These are phyloP conservation scores for Scyliorhinus canicula DNA, from an alignment of 2,797 vertebrate genomes.

Conservation along the genomic window DNA sequence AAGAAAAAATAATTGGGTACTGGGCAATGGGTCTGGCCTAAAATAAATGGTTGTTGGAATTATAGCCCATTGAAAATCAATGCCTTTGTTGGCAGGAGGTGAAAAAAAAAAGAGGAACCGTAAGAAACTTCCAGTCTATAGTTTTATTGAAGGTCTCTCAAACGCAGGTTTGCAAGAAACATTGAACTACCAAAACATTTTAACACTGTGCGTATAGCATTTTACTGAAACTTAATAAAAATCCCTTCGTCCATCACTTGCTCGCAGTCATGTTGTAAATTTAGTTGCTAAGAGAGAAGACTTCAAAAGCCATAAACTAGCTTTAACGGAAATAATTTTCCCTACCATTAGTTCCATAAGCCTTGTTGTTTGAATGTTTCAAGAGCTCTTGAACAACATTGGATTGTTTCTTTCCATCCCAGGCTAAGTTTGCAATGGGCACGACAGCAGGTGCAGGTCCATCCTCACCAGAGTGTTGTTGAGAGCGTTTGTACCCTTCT, in stretches of 20 bases:
- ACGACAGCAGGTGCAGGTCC: neutral
- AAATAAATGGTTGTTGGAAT: no score
- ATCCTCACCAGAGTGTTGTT: neutral
- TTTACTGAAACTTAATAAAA: neutral
- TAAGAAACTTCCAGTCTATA: neutral
- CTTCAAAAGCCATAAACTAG: neutral
- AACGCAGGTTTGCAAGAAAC: neutral
- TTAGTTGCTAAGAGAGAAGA: neutral
- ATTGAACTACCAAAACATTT: neutral
- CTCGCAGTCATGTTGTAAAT: neutral
- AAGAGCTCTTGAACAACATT: slow-evolving; percentile 74
- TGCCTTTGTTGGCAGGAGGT: neutral
- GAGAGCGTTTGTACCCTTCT: slow-evolving; percentile 51
- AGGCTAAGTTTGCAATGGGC: slow-evolving; percentile 35
- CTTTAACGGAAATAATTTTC: neutral
- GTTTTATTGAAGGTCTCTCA: no score
- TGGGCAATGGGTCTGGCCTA: neutral
- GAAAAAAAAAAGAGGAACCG: neutral
- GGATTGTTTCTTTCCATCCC: slow-evolving; percentile 51
- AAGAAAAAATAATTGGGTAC: no score
- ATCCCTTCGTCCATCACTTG: neutral
- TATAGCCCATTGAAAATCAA: no score
- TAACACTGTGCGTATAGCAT: neutral
- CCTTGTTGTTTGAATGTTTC: slow-evolving; percentile 70
- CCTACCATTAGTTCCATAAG: slow-evolving; percentile 77